phyloP scores from a whole-genome alignment of 53 echinoderm and acorn worm species.

The Stichopus horrens region DNA sequence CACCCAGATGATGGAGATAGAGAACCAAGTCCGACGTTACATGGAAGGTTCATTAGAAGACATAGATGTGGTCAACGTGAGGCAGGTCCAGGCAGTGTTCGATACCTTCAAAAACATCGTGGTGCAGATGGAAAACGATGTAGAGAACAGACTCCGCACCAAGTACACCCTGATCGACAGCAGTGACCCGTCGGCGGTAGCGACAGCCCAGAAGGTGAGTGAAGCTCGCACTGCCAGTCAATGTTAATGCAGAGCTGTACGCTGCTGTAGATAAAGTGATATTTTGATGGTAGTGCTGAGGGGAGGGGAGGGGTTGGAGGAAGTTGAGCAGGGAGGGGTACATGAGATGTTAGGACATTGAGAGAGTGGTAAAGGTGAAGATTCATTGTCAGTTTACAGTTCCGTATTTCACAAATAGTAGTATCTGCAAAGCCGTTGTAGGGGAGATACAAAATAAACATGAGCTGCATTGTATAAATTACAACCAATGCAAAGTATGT shows the following conservation, averaged over 20 bases:
- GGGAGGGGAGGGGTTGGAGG: neutral
- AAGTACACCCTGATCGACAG: constrained; percentile 92
- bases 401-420: neutral
- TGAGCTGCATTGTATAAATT: too few species aligned
- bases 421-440: too few species aligned
- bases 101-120: constrained; percentile 75
- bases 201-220: constrained; percentile 86
- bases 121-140: constrained; percentile 82
- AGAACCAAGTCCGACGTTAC: constrained; percentile 85
- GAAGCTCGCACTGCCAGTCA: too few species aligned
- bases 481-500: too few species aligned
- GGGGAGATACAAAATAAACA: too few species aligned
- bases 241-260: neutral
- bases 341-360: too few species aligned
- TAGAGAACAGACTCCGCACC: constrained; percentile 68
- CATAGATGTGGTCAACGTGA: constrained; percentile 86
- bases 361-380: too few species aligned
- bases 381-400: too few species aligned
- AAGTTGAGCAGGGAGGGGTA: neutral
- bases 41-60: constrained; percentile 84
- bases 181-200: constrained; percentile 84
- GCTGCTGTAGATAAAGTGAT: neutral
- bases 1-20: constrained; percentile 77
- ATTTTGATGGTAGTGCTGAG: neutral
- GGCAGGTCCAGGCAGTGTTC: constrained; percentile 88